These are phyloP conservation scores for Tiliacea citrago DNA, from an alignment of 2,888 invertebrate species.

Conservation along the genomic window DNA sequence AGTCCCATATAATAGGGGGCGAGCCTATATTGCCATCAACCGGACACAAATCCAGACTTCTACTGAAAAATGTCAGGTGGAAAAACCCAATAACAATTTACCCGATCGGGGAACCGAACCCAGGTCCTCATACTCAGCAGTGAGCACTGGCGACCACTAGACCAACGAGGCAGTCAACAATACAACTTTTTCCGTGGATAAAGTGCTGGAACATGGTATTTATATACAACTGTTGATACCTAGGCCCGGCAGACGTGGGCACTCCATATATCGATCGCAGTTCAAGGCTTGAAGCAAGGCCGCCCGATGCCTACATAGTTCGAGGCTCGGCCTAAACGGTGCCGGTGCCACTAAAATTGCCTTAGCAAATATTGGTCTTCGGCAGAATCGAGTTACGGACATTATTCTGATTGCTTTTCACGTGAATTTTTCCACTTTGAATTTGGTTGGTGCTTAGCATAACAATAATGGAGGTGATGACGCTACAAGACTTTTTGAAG, in stretches of 20 bases:
- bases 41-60: too few species aligned
- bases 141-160: too few species aligned
- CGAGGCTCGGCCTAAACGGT: conserved; percentile 62
- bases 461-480: conserved; percentile 9
- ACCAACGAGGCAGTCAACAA: too few species aligned
- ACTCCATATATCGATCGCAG: conserved; percentile 78
- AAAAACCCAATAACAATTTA: too few species aligned
- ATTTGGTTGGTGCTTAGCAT: conserved; percentile 15
- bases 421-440: conserved; percentile 26
- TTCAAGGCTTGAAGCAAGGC: conserved; percentile 77
- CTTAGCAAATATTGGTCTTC: conserved; percentile 52
- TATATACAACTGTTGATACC: conserved; percentile 59
- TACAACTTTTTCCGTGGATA: conserved; percentile 40
- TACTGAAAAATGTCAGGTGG: too few species aligned
- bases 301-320: conserved; percentile 59
- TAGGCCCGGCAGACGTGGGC: conserved; percentile 65
- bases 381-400: conserved; percentile 47
- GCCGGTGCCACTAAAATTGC: conserved; percentile 51
- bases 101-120: too few species aligned
- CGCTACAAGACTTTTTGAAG: too few species aligned
- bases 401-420: conserved; percentile 43
- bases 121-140: too few species aligned
- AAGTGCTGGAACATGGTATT: conserved; percentile 33
- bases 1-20: too few species aligned
- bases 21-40: too few species aligned